Base-by-base conservation (phyloP, 2,797 vertebrate species). In the Capromys pilorides region DNA sequence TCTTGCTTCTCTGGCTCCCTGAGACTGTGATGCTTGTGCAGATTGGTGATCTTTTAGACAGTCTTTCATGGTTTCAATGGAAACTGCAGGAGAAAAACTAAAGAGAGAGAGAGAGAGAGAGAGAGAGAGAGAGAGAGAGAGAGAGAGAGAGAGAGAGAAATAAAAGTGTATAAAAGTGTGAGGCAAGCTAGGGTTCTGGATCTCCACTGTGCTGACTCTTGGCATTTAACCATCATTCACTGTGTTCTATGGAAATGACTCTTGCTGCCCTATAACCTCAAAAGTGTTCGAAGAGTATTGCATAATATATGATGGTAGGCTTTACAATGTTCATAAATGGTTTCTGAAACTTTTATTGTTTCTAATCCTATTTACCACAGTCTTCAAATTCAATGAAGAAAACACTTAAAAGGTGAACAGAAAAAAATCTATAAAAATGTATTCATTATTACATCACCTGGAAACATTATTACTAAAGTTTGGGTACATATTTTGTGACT, bases 321-420 rank as follows among this genome's bases (percentile, higher is more conserved):
- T 41, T 51, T 94, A 8, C 77, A 31, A 84, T 51, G 88, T 83
- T 66, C 83, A 14, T 69, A 88, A 45, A 45, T 79, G 10, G 24
- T 31, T 82, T 85, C 78, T 41, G n/a, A 61, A 79, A 59, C 6
- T 79, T n/a, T 59, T 57, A 24, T 10, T 57, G 3, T 12, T 69
- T 94, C 88, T 51, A n/a, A 39, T 92, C 8, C 28, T 96, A 80
- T 59, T 90, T 79, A 77, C 5, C 11, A 77, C 61, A 57, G 22
- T 88, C 62, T 93, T 45, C 18, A 26, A 62, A 21, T 88, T 92
- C 49, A 83, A 28, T 64, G 67, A 86, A 75, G 78, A 93, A 88
- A 67, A 9, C 9, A 49, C 80, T 91, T 19, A 69, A 62, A 94
- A 77, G n/a, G 14, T 62, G 36, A n/a, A 57, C 22, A 66, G 33